Base-by-base conservation (phyloP, 2,888 invertebrate species). In the Lasioglossum malachurum region DNA sequence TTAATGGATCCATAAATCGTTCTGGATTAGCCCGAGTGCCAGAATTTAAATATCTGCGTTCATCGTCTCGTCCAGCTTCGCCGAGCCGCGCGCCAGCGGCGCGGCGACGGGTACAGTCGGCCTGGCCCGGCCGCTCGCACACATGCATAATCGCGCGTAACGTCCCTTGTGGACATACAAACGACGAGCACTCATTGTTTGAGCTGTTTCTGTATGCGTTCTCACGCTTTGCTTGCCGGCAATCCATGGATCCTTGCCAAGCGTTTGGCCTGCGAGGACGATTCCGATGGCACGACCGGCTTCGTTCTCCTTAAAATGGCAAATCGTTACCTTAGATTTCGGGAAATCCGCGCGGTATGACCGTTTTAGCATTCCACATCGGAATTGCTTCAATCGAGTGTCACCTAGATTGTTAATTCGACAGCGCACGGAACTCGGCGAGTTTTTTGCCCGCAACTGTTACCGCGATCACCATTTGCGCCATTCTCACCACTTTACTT, bases 1-100 rank as follows among this genome's bases (percentile, higher is more conserved):
- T 88, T 87, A 91, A 90, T 89, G 86, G 88, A 79, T 87, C 86
- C 82, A 85, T 91, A 89, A 91, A 91, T 91, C 92, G 88, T 73
- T 67, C 71, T 35, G 89, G 91, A 92, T 92, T 92, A 90, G 89
- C 83, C 84, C 73, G 84, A 77, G 89, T 83, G 89, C 84, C 78
- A 83, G 91, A 89, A 91, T 91, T 91, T 85, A 88, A 91, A 90
- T 88, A 88, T 89, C 85, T 69, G 49, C 64, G 80, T 78, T 44
- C 60, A 71, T 67, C 67, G 72, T 87, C 82, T 77, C 78, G 76
- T 69, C 78, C 79, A 38, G 74, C 60, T 75, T 44, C 57, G 41
- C 23, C 53, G 23, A 2, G 53, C 10, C 3, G 53, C 8, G 2
- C 23, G 8, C 53, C 8, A 7, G 1, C 31, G 67, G 44, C 19